Conservation (phyloP, 2,113 vertebrate species). For the Herpailurus yagouaroundi region DNA sequence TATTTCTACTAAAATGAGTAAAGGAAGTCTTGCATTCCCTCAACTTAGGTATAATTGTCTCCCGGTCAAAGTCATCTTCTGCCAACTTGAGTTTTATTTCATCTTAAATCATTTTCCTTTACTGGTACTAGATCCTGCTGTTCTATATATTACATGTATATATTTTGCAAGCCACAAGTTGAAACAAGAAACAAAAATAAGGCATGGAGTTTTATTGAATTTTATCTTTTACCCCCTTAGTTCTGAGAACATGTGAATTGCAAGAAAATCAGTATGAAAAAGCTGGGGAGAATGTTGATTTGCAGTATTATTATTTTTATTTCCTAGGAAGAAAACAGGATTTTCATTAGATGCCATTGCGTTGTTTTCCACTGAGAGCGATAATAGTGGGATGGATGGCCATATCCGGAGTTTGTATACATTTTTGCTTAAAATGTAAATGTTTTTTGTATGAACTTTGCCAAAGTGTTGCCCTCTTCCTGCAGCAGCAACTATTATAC, state of each 20-base stretch:
- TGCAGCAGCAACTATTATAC: neutral
- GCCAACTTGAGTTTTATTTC: slow-evolving; percentile 58
- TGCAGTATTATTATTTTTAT: slow-evolving; percentile 44
- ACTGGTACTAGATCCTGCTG: slow-evolving; percentile 15
- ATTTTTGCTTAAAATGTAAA: slow-evolving; percentile 52
- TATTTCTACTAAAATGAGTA: slow-evolving; percentile 67
- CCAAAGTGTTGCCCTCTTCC: slow-evolving; percentile 24
- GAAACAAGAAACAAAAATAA: slow-evolving; percentile 52
- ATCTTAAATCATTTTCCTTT: slow-evolving; percentile 28
- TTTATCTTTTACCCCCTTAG: neutral
- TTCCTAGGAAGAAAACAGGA: slow-evolving; percentile 57
- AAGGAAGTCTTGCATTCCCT: slow-evolving; percentile 64
- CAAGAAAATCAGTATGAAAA: slow-evolving; percentile 2
- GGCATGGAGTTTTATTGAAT: slow-evolving; percentile 29
- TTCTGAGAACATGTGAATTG: slow-evolving; percentile 31
- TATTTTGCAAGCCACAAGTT: slow-evolving; percentile 33
- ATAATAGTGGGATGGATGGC: neutral
- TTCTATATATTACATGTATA: neutral
- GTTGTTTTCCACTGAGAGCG: slow-evolving; percentile 19
- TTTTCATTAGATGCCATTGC: slow-evolving; percentile 44
- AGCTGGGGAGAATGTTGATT: slow-evolving; percentile 20
- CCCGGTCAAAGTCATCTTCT: slow-evolving; percentile 49
- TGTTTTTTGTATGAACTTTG: neutral
- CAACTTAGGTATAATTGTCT: slow-evolving; percentile 24
- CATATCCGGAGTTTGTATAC: neutral